These are phyloP conservation scores for Rhynchopsitta pachyrhyncha DNA, from an alignment of 2,113 vertebrate species.

Conservation along the genomic window DNA sequence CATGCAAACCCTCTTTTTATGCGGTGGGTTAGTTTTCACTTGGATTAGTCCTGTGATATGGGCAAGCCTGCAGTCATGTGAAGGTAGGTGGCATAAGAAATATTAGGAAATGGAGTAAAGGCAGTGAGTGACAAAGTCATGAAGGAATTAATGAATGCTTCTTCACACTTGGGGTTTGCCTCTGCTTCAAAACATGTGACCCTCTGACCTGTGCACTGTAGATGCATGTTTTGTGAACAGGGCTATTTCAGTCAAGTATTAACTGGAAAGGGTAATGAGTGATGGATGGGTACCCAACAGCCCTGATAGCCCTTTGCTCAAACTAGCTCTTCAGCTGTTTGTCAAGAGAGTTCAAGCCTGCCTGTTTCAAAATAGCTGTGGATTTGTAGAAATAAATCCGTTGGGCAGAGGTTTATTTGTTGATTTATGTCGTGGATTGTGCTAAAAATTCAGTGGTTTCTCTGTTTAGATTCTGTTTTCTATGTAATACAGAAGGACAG, in stretches of 20 bases:
- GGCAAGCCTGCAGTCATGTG: background rate
- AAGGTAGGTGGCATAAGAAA: background rate
- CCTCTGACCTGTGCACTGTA: background rate
- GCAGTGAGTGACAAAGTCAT: rapidly evolving
- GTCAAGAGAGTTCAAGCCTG: background rate
- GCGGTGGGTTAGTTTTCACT: background rate
- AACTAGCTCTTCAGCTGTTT: background rate
- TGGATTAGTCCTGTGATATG: background rate
- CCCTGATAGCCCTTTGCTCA: background rate
- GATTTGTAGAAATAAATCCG: background rate
- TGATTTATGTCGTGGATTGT: background rate
- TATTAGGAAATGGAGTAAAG: background rate
- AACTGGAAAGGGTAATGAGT: background rate
- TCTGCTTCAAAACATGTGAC: background rate
- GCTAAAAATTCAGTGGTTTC: background rate
- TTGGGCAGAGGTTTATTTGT: background rate
- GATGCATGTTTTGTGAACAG: background rate
- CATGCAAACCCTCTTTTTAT: background rate
- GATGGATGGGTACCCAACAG: background rate
- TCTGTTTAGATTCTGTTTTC: constrained; percentile 9
- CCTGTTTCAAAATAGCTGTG: background rate
- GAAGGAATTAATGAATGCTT: background rate
- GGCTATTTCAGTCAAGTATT: background rate
- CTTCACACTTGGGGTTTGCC: background rate
- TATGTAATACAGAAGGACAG: constrained; percentile 11